phyloP scores from a whole-genome alignment of 1,140 invertebrate genomes.

The Gryllus bimaculatus region DNA sequence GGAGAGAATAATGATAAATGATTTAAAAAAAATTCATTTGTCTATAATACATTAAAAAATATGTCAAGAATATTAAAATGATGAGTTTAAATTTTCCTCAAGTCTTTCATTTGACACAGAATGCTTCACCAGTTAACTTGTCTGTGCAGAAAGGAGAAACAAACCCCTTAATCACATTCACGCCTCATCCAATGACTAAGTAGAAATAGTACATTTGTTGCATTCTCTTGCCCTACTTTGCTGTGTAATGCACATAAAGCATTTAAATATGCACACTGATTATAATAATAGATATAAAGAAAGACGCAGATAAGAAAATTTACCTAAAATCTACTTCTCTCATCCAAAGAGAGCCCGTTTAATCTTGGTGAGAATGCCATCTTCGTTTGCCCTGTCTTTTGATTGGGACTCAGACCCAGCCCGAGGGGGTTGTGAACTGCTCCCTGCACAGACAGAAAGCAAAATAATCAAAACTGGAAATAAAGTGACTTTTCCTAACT shows the following conservation, averaged over 20 bases:
- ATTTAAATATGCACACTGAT: not conserved
- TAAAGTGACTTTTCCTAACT: no score
- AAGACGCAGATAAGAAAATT: not conserved
- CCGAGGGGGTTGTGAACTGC: constrained; percentile 30
- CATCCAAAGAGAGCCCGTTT: constrained; percentile 43
- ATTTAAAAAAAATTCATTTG: no score
- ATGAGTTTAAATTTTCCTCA: no score
- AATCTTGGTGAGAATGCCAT: constrained; percentile 48
- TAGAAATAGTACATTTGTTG: not conserved
- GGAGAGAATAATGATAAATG: no score
- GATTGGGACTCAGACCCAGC: constrained; percentile 40
- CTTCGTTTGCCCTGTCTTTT: constrained; percentile 36
- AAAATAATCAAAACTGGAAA: constrained; percentile 17
- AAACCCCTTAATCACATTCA: no score
- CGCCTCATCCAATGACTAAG: not conserved
- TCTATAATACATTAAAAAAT: no score
- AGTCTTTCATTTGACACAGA: no score
- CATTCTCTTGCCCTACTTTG: not conserved
- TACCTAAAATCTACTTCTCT: not conserved
- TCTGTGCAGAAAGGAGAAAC: no score
- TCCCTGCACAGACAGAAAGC: constrained; percentile 24
- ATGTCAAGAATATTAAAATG: no score
- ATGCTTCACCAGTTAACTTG: no score
- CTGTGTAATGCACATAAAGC: not conserved
- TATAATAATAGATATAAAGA: not conserved